Evolutionary conservation across 2,113 vertebrate species (phyloP).

Genomic region (Bungarus multicinctus): DNA sequence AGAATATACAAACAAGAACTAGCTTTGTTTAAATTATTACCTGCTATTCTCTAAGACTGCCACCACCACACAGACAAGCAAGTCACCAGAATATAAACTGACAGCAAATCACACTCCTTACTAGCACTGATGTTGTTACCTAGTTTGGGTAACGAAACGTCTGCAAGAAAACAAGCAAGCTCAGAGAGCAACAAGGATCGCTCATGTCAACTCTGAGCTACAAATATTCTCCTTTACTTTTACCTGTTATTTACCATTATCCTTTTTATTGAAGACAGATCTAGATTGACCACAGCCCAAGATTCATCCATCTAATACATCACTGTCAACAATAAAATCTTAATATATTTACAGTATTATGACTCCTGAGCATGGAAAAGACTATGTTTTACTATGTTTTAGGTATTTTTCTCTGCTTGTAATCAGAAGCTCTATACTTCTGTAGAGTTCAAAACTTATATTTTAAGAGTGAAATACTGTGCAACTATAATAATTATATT

Average conservation of each 20-base stretch:
- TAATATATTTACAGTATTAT: neutral
- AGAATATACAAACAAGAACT: neutral
- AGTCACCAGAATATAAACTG: no score
- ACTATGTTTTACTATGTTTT: neutral
- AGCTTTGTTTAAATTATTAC: neutral
- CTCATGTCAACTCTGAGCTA: no score
- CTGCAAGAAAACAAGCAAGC: no score
- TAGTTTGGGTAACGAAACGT: no score
- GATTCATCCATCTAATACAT: neutral
- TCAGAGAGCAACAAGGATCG: no score
- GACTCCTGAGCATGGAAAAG: neutral
- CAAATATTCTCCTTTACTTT: no score
- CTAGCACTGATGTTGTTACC: no score
- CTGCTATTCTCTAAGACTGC: neutral
- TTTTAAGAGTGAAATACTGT: neutral
- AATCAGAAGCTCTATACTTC: neutral
- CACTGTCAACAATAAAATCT: neutral
- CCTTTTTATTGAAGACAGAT: neutral
- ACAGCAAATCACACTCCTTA: no score
- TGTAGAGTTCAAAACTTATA: neutral
- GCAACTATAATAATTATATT: neutral
- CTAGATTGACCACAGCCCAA: neutral
- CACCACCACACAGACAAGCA: no score
- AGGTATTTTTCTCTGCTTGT: no score
- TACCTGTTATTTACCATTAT: neutral